phyloP scores from a whole-genome alignment of 2,888 invertebrate genomes.

The Philonicus albiceps region DNA sequence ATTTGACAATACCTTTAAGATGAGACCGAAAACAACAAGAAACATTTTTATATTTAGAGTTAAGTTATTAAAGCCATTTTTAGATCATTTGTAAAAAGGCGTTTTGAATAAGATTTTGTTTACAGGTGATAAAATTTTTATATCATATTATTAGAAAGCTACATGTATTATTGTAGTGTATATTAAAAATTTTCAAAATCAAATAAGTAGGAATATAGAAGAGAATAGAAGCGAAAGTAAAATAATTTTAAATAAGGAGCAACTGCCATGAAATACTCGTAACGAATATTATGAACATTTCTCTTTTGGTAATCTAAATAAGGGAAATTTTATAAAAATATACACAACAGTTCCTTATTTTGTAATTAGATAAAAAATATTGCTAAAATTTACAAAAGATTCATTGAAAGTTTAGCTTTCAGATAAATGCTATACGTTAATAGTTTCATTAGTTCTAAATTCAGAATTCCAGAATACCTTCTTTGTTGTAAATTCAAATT shows the following conservation, averaged over 20 bases:
- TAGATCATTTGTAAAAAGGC: slow-evolving; percentile 25
- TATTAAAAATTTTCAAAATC: slow-evolving; percentile 19
- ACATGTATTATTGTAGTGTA: slow-evolving; percentile 9
- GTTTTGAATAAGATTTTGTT: slow-evolving; percentile 5
- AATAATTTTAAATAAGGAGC: background rate
- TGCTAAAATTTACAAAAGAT: background rate
- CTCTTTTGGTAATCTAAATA: background rate
- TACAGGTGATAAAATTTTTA: slow-evolving; percentile 33
- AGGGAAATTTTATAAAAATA: slow-evolving; percentile 21
- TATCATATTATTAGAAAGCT: slow-evolving; percentile 11
- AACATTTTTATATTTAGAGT: slow-evolving; percentile 29
- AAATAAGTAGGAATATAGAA: background rate
- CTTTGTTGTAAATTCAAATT: background rate
- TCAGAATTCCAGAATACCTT: background rate
- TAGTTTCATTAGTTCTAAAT: background rate
- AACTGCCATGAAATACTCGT: slow-evolving; percentile 21
- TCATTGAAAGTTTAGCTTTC: background rate
- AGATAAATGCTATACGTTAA: background rate
- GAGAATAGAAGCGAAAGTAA: background rate
- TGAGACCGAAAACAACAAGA: background rate
- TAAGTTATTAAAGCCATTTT: slow-evolving; percentile 28
- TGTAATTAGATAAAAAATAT: slow-evolving; percentile 32
- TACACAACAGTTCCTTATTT: slow-evolving; percentile 37
- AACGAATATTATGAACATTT: slow-evolving; percentile 17
- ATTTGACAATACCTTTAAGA: slow-evolving; percentile 33